Evolutionary conservation across 2,113 vertebrate species (phyloP).

Genomic region (Menidia beryllina): DNA sequence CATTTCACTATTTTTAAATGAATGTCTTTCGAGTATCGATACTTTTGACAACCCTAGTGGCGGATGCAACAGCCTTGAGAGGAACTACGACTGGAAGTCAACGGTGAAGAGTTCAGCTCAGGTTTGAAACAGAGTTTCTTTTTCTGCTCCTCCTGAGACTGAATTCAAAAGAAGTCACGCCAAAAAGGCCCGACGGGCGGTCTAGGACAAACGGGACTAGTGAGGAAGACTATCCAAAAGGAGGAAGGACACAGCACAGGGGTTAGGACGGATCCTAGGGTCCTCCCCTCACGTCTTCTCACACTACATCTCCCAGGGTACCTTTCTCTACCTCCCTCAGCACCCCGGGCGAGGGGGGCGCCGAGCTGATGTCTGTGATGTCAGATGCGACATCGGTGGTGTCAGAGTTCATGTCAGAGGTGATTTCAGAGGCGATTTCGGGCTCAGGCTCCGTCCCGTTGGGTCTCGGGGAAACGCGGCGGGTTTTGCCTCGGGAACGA

Average conservation of each 20-base stretch:
- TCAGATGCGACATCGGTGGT: constrained; percentile 51
- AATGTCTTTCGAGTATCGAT: no score
- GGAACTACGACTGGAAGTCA: not conserved
- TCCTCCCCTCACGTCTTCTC: constrained; percentile 47
- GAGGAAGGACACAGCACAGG: constrained; percentile 35
- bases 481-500: constrained; percentile 73
- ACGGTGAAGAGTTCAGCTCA: constrained; percentile 3
- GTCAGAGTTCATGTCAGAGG: constrained; percentile 51
- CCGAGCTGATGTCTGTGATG: constrained; percentile 64
- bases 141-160: constrained; percentile 4
- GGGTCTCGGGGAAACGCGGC: constrained; percentile 60
- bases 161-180: constrained; percentile 14
- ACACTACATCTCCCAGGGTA: constrained; percentile 78
- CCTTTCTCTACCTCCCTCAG: constrained; percentile 88
- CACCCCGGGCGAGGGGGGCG: constrained; percentile 73
- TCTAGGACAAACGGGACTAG: not conserved
- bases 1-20: no score
- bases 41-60: no score
- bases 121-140: not conserved
- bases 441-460: constrained; percentile 71
- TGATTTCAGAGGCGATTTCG: constrained; percentile 58
- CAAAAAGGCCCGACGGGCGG: not conserved
- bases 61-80: no score
- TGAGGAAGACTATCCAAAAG: constrained; percentile 29
- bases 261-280: constrained; percentile 32